Evolutionary conservation across 2,888 invertebrate species (phyloP), one percentile per base, ranked within the genome.

Genomic region (Rhopalosiphum nymphaeae): DNA sequence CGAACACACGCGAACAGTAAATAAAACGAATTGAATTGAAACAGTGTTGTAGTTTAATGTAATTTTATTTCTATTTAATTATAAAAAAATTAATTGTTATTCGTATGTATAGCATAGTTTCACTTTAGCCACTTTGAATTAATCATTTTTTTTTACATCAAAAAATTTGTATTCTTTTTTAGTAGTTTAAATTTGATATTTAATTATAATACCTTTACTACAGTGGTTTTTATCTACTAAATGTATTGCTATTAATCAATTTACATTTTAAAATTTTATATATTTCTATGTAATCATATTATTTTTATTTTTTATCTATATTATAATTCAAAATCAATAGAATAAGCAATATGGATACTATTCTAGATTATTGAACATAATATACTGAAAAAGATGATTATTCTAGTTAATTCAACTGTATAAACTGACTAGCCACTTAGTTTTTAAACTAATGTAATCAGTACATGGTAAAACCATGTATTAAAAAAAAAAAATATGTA

Each of bases 61-160:
- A 57, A 89, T 44, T 61, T 42, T 9, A 89, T 89, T 57, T 89
- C 13, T 57, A 57, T 46, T 61, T 21, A 67, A 67, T 90, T 67
- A 36, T 44, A 46, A 44, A 25, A 0, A 21, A 46, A n/a, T 67
- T 46, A 21, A 46, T 61, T 67, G 21, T n/a, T 67, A 78, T 16
- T 9, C 7, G 29, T 46, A 46, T 90, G 36, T 13, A 13, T 46
- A 44, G 16, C 21, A 67, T 10, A 7, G 16, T 44, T 89, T 2
- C 9, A 56, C 53, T 88, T 53, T 16, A 53, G n/a, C 49, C 46
- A 57, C 56, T 25, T 56, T 89, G 2, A 42, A 89, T 44, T n/a
- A 57, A 61, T 36, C 29, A 29, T 46, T 89, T 53, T 61, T 89
- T 89, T 42, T 44, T 3, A 57, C 21, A n/a, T 5, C 5, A 10